phyloP scores from a whole-genome alignment of 2,797 vertebrate species.

The Naso thynnoides region DNA sequence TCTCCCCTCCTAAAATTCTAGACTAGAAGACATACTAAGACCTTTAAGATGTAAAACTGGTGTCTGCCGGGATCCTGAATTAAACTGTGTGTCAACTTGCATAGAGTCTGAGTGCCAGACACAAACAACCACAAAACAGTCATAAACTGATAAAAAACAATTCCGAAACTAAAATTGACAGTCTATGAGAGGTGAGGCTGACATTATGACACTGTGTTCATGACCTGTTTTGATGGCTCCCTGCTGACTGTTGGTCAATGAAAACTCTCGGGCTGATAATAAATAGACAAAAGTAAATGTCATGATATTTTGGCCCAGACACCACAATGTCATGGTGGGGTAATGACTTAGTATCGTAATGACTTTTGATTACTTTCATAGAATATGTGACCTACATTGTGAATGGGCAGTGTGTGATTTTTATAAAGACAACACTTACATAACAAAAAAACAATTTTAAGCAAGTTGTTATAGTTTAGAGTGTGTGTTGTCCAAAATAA shows the following conservation, averaged over 20 bases:
- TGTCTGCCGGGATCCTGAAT: no score
- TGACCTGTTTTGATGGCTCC: neutral
- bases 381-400: neutral
- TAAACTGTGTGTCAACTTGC: neutral
- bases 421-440: no score
- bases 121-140: neutral
- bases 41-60: no score
- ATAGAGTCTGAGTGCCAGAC: neutral
- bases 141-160: no score
- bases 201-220: neutral
- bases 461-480: no score
- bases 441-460: no score
- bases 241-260: neutral
- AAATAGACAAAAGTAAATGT: constrained; percentile 19
- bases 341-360: neutral
- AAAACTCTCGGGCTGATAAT: neutral
- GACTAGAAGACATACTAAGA: no score
- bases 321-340: constrained; percentile 7
- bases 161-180: constrained; percentile 3
- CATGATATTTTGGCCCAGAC: constrained; percentile 35
- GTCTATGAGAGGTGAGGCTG: neutral
- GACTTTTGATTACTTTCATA: constrained; percentile 18
- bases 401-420: no score
- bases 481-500: no score
- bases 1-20: no score